Percentiles rank a stretch among this genome's conserved stretches.
Conservation (phyloP, 2,888 invertebrate genomes). For the Ormyrus nitidulus region DNA sequence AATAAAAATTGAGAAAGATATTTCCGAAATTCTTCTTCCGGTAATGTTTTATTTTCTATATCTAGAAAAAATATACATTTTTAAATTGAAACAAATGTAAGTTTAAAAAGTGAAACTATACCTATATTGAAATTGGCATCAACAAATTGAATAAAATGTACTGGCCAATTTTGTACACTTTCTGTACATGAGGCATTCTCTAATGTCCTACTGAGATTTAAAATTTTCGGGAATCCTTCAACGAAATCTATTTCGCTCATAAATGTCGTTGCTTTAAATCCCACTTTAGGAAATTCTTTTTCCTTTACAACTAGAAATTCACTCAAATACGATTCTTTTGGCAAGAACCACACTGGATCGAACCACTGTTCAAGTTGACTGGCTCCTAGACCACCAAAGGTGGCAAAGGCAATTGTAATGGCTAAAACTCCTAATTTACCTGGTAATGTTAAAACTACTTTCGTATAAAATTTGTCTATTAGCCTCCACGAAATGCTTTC, state of each 20-base stretch:
- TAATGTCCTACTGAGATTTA: slow-evolving; percentile 77
- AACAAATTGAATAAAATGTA: slow-evolving; percentile 81
- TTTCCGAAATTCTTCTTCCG: slow-evolving; percentile 78
- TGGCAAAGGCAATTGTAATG: slow-evolving; percentile 79
- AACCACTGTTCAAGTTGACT: slow-evolving; percentile 85
- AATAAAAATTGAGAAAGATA: slow-evolving; percentile 84
- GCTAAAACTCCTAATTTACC: slow-evolving; percentile 82
- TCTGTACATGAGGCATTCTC: slow-evolving; percentile 77
- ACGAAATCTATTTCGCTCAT: slow-evolving; percentile 82
- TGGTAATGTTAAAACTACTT: slow-evolving; percentile 80
- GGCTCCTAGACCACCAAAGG: slow-evolving; percentile 80
- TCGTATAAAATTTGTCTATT: slow-evolving; percentile 80
- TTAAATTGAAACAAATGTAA: too few species aligned
- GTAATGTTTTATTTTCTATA: slow-evolving; percentile 73
- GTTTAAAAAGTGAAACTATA: slow-evolving; percentile 60
- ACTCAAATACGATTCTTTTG: slow-evolving; percentile 82
- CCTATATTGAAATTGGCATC: slow-evolving; percentile 78
- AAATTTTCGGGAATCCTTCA: slow-evolving; percentile 79
- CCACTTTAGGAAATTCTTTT: slow-evolving; percentile 82
- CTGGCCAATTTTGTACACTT: slow-evolving; percentile 81
- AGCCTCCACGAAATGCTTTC: slow-evolving; percentile 78
- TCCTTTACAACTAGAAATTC: slow-evolving; percentile 79
- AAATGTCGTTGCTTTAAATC: slow-evolving; percentile 81
- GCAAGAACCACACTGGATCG: slow-evolving; percentile 88
- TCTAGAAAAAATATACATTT: slow-evolving; percentile 71